Conservation (phyloP, 2,797 vertebrate species). For the Hippopotamyrus pictus region DNA sequence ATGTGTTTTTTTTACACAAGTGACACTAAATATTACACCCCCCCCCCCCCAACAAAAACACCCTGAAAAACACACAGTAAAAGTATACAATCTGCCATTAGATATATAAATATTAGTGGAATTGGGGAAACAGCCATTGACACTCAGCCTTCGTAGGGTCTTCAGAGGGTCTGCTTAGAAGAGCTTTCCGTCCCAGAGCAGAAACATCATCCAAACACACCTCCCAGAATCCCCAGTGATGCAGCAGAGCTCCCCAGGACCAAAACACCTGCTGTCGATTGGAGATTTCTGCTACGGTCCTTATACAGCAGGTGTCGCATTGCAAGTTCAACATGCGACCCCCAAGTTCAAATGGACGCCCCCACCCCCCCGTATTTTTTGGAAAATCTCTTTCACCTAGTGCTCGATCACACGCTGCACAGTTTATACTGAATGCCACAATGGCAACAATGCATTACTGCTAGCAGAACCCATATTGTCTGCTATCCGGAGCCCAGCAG, state of each 20-base stretch:
- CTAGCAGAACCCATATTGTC: conserved; percentile 53
- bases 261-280: conserved; percentile 48
- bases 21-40: conserved; percentile 34
- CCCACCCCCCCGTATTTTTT: conserved; percentile 44
- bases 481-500: conserved; percentile 47
- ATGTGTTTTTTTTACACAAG: conserved; percentile 45
- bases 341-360: conserved; percentile 36
- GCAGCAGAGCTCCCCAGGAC: conserved; percentile 37
- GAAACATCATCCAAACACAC: conserved; percentile 36
- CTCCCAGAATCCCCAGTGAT: conserved; percentile 33
- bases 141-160: background rate
- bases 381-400: conserved; percentile 46
- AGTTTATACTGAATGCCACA: conserved; percentile 37
- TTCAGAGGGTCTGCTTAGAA: conserved; percentile 29
- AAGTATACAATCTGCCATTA: conserved; percentile 25
- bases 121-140: conserved; percentile 24
- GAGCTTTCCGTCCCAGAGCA: conserved; percentile 22
- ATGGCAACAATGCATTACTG: conserved; percentile 24
- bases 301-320: conserved; percentile 62
- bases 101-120: conserved; percentile 36
- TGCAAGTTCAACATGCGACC: conserved; percentile 54
- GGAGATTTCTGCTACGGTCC: conserved; percentile 53
- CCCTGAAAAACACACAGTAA: background rate
- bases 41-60: background rate
- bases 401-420: conserved; percentile 45